Conservation (phyloP, 2,113 vertebrate genomes). For the Corydoras sp. region DNA sequence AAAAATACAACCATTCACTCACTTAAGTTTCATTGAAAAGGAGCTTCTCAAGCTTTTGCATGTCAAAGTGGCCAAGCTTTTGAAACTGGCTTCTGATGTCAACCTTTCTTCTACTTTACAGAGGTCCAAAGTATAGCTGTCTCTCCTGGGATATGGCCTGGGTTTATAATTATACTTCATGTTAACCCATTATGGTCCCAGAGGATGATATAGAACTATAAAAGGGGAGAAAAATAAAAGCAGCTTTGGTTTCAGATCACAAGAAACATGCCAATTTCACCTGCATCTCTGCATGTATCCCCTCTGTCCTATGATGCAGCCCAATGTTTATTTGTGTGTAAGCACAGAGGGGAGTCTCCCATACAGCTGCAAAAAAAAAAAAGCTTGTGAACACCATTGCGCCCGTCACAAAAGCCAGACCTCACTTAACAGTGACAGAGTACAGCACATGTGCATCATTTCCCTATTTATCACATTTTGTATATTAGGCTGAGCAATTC, state of each 20-base stretch:
- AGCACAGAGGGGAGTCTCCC: not conserved
- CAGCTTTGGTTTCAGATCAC: slow-evolving; percentile 11
- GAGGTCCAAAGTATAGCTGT: not conserved
- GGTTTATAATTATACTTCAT: slow-evolving; percentile 2
- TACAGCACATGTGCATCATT: slow-evolving; percentile 21
- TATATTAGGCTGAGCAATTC: slow-evolving; percentile 30
- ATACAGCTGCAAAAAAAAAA: not conserved
- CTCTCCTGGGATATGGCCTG: slow-evolving; percentile 9
- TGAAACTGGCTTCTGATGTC: slow-evolving; percentile 9
- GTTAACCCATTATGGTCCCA: slow-evolving; percentile 5
- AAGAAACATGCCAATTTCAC: slow-evolving; percentile 14
- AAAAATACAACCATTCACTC: not conserved
- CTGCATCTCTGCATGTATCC: slow-evolving; percentile 14
- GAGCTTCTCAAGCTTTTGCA: not conserved
- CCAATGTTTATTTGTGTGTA: slow-evolving; percentile 13
- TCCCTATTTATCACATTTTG: slow-evolving; percentile 25
- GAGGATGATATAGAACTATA: slow-evolving; percentile 10
- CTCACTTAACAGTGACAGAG: slow-evolving; percentile 31
- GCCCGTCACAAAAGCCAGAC: not conserved
- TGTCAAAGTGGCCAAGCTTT: slow-evolving; percentile 17
- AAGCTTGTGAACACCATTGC: not conserved
- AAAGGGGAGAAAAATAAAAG: not conserved
- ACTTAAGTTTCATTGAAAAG: slow-evolving; percentile 7
- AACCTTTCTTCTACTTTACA: slow-evolving; percentile 7
- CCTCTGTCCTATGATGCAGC: slow-evolving; percentile 11